Evolutionary conservation across 2,888 invertebrate species (phyloP), one percentile per base, ranked within the genome.

Genomic region (Patella ulyssiponensis): DNA sequence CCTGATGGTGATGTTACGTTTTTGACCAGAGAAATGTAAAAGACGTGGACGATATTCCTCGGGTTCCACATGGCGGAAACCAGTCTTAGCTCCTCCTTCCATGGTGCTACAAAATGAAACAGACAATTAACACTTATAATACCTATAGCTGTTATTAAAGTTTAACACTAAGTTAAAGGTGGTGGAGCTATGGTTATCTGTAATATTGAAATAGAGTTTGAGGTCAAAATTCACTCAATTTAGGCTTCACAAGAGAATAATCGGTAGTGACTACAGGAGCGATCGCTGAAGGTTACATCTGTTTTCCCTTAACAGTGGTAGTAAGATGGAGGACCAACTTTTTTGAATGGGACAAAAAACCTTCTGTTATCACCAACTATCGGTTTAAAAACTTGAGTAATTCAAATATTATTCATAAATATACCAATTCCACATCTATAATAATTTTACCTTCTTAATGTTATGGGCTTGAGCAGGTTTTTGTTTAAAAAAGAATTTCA

Each of bases 71-170:
- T 86, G 87, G 15, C 86, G 82, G 85, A 91, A 91, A 0, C 91
- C 91, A 78, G 86, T 85, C 15, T 88, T 89, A 11, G 88, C 89
- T 5, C 91, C 91, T 23, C 91, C 91, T 69, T 87, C 84, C 89
- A 90, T 79, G 54, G 83, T 83, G 11, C 91, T 91, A 78, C 12
- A 73, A 71, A 53, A 53, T 71, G 27, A 5, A 64, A 64, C 14
- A 64, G 11, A 64, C 20, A 20, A 17, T 2, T 20, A 11, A 64
- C 64, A 20, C 1, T 64, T 20, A 20, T 20, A 64, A 64, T 64
- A 11, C 20, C 20, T 64, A 64, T 20, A 20, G 64, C 17, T 64
- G 64, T 64, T 12, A 11, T 64, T 64, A 64, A 64, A 11, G 64
- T 14, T n/a, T 9, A 64, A 15, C 15, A 56, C 15, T 7, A 56